These are phyloP conservation scores for Sebastes goodei DNA, from an alignment of 2,797 vertebrate species.

Conservation along the genomic window DNA sequence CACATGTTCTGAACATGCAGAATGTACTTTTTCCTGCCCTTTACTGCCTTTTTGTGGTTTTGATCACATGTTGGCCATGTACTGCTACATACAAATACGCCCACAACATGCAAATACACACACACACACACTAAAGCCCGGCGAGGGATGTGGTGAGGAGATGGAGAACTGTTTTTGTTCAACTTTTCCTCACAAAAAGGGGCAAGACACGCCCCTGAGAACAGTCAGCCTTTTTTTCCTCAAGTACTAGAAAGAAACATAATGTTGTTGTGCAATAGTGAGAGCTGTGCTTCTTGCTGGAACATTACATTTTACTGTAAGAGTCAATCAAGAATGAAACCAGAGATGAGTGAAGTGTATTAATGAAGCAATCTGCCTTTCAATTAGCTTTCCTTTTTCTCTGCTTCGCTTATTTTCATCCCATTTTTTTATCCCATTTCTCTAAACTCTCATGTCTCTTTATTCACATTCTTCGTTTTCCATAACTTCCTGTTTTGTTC, in stretches of 20 bases:
- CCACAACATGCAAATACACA: constrained; percentile 12
- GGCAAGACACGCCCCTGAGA: neutral
- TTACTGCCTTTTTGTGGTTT: constrained; percentile 23
- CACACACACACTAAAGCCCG: neutral
- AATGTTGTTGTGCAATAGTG: constrained; percentile 13
- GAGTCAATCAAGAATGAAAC: constrained; percentile 8
- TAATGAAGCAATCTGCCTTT: neutral
- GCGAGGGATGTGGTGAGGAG: constrained; percentile 36
- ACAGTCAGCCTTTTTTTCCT: neutral
- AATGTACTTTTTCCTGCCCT: constrained; percentile 9
- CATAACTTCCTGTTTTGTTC: neutral
- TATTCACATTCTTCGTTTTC: neutral
- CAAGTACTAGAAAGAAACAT: neutral
- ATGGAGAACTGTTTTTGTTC: constrained; percentile 41
- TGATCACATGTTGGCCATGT: constrained; percentile 9
- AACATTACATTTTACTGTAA: neutral
- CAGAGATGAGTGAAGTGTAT: neutral
- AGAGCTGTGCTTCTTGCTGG: neutral
- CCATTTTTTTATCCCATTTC: neutral
- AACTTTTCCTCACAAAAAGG: constrained; percentile 11
- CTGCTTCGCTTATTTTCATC: neutral
- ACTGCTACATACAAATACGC: neutral
- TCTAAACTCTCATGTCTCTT: neutral
- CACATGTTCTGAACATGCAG: neutral
- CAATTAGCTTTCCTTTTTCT: neutral